These are phyloP conservation scores for Stegodyphus dumicola DNA, from an alignment of 1,140 invertebrate genomes.

Conservation along the genomic window DNA sequence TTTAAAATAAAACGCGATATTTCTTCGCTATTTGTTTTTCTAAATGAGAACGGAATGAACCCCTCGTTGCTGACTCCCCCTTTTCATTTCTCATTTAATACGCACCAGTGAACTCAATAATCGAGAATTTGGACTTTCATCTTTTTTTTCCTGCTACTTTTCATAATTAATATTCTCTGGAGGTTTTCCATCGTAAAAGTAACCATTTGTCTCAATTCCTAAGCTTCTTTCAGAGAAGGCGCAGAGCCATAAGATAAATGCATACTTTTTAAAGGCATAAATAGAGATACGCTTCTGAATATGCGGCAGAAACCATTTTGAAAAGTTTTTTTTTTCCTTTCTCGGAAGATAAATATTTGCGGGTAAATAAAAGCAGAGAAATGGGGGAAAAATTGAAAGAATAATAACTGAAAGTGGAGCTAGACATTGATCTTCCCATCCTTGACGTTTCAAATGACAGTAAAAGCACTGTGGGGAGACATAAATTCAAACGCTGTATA, in stretches of 20 bases:
- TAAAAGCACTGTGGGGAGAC: neutral
- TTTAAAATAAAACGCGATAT: too few relatives aligned
- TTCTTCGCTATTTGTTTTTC: too few relatives aligned
- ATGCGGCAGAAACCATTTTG: too few relatives aligned
- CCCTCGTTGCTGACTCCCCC: too few relatives aligned
- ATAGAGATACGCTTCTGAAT: too few relatives aligned
- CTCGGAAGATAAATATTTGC: neutral
- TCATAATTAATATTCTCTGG: neutral
- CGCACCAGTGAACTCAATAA: slow-evolving; percentile 11
- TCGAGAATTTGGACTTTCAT: neutral
- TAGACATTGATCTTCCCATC: neutral
- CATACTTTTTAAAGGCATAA: too few relatives aligned
- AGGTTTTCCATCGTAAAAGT: too few relatives aligned
- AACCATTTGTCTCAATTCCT: too few relatives aligned
- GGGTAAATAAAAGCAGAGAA: neutral
- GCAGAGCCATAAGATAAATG: too few relatives aligned
- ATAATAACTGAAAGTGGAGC: neutral
- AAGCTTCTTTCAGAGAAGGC: too few relatives aligned
- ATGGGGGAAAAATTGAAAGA: neutral
- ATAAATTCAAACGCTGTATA: neutral
- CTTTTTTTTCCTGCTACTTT: neutral
- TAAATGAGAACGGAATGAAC: too few relatives aligned
- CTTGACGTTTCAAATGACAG: neutral
- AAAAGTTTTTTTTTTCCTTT: neutral
- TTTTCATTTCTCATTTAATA: too few relatives aligned